Percentiles rank a stretch among this genome's conserved stretches.
phyloP scores from a whole-genome alignment of 23 tunicate species.

The Corella eumyota region DNA sequence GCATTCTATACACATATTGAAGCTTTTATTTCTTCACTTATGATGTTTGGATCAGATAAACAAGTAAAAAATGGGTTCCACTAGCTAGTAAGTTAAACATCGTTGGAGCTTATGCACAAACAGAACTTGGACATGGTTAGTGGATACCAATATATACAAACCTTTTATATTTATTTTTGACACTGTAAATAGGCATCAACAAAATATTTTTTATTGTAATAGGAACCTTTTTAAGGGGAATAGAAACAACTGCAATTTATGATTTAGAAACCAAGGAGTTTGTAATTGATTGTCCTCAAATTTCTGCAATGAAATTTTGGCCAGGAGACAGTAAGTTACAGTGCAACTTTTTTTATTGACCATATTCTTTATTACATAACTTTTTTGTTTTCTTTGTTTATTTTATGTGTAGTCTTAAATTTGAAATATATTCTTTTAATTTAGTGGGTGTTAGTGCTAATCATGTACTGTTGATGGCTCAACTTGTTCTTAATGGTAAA shows the following conservation, averaged over 20 bases:
- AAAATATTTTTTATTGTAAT: background rate
- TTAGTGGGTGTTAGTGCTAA: conserved; percentile 71
- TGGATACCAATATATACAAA: no score
- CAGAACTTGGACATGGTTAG: conserved; percentile 95
- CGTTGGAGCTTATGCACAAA: conserved; percentile 84
- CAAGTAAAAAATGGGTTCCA: conserved; percentile 76
- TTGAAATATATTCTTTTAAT: background rate
- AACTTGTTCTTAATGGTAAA: conserved; percentile 35
- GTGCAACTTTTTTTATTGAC: background rate
- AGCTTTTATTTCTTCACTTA: conserved; percentile 41
- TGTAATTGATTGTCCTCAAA: conserved; percentile 58
- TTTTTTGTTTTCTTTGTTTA: no score
- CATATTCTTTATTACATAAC: no score
- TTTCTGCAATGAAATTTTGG: conserved; percentile 89
- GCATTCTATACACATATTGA: background rate
- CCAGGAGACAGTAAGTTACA: conserved; percentile 81
- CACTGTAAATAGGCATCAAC: background rate
- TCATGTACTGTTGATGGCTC: conserved; percentile 67
- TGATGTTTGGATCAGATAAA: conserved; percentile 48
- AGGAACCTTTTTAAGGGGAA: conserved; percentile 71
- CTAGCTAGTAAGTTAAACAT: conserved; percentile 53
- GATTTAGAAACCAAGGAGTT: conserved; percentile 45
- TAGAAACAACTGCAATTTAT: conserved; percentile 67
- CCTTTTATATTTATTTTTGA: background rate
- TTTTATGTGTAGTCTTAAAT: background rate